A percentile compares a stretch with the other conserved stretches of the same genome.
These are phyloP conservation scores for Amblyornis subalaris DNA, from an alignment of 2,113 vertebrate genomes.

Conservation along the genomic window DNA sequence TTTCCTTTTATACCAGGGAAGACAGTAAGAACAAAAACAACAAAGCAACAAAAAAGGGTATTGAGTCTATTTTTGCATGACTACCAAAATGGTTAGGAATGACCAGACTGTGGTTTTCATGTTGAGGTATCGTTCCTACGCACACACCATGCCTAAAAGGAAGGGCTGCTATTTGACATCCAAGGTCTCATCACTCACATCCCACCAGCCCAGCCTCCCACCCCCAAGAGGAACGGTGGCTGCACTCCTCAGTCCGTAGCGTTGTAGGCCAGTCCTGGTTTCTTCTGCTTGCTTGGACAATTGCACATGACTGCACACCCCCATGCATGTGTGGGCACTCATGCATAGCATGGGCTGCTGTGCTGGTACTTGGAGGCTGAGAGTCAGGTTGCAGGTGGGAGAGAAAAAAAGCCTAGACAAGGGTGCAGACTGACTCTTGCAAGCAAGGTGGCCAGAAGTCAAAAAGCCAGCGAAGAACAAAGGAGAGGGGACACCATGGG, in stretches of 20 bases:
- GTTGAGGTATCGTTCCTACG: not conserved
- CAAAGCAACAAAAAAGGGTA: not conserved
- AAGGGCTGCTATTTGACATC: not conserved
- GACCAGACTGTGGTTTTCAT: not conserved
- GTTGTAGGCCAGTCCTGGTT: not conserved
- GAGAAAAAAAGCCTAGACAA: not conserved
- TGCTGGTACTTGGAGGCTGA: not conserved
- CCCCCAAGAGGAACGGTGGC: not conserved
- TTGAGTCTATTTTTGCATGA: not conserved
- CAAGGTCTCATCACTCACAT: not conserved
- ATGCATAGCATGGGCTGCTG: not conserved
- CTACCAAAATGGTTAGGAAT: not conserved
- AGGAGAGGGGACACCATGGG: not conserved
- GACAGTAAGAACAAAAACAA: not conserved
- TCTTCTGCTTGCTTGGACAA: slow-evolving; percentile 34
- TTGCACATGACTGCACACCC: not conserved
- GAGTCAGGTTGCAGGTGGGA: not conserved
- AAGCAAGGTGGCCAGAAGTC: not conserved
- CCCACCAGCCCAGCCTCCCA: not conserved
- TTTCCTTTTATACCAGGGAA: not conserved
- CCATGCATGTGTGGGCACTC: not conserved
- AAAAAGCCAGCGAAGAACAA: not conserved
- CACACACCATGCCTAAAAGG: not conserved
- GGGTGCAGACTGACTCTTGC: slow-evolving; percentile 1
- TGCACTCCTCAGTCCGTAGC: not conserved